A percentile compares a stretch with the other conserved stretches of the same genome.
Evolutionary conservation across 2,888 invertebrate species (phyloP).

Genomic region (Meiosimyza platycephala): DNA sequence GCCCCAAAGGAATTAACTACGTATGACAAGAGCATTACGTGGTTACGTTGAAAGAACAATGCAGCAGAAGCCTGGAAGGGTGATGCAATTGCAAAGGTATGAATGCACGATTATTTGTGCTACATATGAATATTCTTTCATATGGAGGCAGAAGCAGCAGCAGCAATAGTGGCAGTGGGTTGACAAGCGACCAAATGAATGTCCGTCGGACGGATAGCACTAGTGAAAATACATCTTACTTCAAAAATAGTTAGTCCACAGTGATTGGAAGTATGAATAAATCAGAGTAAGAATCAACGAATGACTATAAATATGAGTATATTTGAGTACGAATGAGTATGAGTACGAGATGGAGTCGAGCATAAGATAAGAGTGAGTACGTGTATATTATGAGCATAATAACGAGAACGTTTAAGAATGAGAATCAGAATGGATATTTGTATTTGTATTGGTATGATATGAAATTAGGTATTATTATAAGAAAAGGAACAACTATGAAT

Average conservation of each 20-base stretch:
- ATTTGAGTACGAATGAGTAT: too few species aligned
- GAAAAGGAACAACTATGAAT: neutral
- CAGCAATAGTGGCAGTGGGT: neutral
- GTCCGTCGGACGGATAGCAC: too few species aligned
- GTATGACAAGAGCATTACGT: slow-evolving; percentile 50
- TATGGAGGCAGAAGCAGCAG: too few species aligned
- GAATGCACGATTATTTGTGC: too few species aligned
- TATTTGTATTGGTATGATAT: neutral
- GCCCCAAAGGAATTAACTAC: slow-evolving; percentile 45
- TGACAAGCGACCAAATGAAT: too few species aligned
- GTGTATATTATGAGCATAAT: neutral
- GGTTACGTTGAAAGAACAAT: slow-evolving; percentile 2
- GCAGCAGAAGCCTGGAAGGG: slow-evolving; percentile 11
- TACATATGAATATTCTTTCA: too few species aligned
- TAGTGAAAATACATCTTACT: too few species aligned
- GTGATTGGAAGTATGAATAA: too few species aligned
- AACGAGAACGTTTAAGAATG: neutral
- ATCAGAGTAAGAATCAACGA: too few species aligned
- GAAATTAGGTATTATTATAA: neutral
- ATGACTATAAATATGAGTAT: too few species aligned
- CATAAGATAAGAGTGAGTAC: neutral
- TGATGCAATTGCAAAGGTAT: neutral
- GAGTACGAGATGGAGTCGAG: neutral
- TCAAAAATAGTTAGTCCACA: too few species aligned
- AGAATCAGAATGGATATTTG: neutral